A percentile compares a stretch with the other conserved stretches of the same genome.
These are phyloP conservation scores for Myrmophylax atrothorax DNA, from an alignment of 2,113 vertebrate species.

Conservation along the genomic window DNA sequence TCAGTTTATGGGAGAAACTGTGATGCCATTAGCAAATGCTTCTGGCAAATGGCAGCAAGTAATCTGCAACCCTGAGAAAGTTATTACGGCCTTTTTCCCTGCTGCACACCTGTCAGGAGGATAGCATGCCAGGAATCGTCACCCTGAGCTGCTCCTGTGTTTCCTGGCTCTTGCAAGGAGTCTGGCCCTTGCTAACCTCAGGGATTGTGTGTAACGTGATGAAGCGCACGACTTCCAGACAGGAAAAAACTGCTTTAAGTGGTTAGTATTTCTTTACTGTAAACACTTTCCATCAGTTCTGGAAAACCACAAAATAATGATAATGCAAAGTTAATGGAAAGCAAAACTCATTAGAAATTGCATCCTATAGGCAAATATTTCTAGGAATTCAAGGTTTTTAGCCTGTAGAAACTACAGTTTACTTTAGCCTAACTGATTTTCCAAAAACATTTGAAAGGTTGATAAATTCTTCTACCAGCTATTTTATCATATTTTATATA, in stretches of 20 bases:
- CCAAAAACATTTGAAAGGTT: neutral
- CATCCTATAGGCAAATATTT: neutral
- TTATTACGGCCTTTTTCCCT: neutral
- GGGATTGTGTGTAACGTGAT: neutral
- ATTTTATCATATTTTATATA: neutral
- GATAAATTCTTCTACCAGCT: neutral
- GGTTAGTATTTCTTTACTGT: neutral
- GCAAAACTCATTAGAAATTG: neutral
- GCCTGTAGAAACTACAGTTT: neutral
- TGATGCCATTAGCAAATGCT: neutral
- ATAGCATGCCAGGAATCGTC: neutral
- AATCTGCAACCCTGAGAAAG: constrained; percentile 8
- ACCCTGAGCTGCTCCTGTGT: neutral
- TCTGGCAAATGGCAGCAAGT: neutral
- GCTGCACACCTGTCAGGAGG: constrained; percentile 12
- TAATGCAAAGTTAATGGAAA: constrained; percentile 10
- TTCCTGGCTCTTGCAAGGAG: neutral
- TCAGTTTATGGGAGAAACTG: neutral
- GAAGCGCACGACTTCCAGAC: neutral
- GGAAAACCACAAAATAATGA: neutral
- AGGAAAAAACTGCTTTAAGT: neutral
- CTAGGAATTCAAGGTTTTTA: neutral
- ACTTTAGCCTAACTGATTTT: neutral
- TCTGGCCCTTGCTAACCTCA: neutral
- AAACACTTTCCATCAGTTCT: neutral